Evolutionary conservation across 2,888 invertebrate genomes (phyloP).

Genomic region (Pachymerium ferrugineum): DNA sequence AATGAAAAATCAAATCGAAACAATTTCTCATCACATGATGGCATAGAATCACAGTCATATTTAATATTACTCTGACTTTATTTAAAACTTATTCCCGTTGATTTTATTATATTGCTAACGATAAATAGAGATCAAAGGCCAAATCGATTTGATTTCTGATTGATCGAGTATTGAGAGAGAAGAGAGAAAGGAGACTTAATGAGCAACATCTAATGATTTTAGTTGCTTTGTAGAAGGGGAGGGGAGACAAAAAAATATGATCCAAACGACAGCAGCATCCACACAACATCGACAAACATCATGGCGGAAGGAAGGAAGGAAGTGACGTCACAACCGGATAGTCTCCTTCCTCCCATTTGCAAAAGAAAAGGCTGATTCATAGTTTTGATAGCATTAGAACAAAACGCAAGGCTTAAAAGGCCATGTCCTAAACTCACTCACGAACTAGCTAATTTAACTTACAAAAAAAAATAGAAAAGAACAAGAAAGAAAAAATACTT

Average conservation of each 20-base stretch:
- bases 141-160: background rate
- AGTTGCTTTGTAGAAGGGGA: no score
- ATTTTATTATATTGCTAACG: background rate
- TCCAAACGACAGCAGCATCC: constrained; percentile 3
- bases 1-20: background rate
- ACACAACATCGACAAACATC: background rate
- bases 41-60: background rate
- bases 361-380: no score
- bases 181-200: background rate
- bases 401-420: background rate
- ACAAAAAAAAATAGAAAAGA: background rate
- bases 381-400: background rate
- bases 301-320: constrained; percentile 13
- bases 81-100: background rate
- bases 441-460: background rate
- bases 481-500: background rate
- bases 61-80: background rate
- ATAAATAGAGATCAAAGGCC: background rate
- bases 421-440: background rate
- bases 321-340: background rate
- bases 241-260: background rate
- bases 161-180: background rate
- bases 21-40: constrained; percentile 4
- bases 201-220: constrained; percentile 2
- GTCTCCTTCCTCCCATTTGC: background rate